Evolutionary conservation across 2,797 vertebrate species (phyloP), one percentile per base, ranked within the genome.

Genomic region (Phyllotis vaccarum): DNA sequence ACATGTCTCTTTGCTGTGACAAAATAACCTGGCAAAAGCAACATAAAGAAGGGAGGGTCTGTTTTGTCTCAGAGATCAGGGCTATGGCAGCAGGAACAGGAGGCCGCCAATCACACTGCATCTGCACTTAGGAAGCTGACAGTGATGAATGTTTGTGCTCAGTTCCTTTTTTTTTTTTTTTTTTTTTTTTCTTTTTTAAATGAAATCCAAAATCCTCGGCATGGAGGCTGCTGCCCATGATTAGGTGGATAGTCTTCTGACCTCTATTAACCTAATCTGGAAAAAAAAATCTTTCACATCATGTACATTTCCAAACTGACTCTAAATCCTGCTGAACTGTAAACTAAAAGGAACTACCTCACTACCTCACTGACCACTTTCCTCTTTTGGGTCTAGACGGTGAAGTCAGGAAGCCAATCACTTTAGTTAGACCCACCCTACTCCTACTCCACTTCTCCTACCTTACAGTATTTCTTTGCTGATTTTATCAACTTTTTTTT

Each of bases 401-500:
- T 66, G 49, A 62, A 5, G 37, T 75, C 62, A 46, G 64, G 43
- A 80, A 70, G 12, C 8, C 27, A 62, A 8, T 2, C 3, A 14
- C 12, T 72, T 24, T 78, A 76, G 2, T 56, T 4, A 17, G 29
- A 60, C 3, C 2, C 8, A 1, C 49, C 6, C 2, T 9, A 2
- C 12, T 22, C n/a, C n/a, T n/a, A n/a, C n/a, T n/a, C n/a, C 46
- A 13, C 52, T 31, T 3, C 7, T 9, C 56, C 3, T 2, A 2
- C 2, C 68, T 85, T 17, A 34, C 19, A 21, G 1, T 1, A 3
- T 5, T 29, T 89, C 2, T 17, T 56, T 29, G 21, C 11, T 86
- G 60, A 54, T 54, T 6, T 21, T 13, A n/a, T 29, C 11, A 52
- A 16, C 37, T 46, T 34, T 85, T 60, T 37, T 37, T 81, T 58